Conservation (phyloP, 2,797 vertebrate genomes). For the Scomberomorus guttatus region DNA sequence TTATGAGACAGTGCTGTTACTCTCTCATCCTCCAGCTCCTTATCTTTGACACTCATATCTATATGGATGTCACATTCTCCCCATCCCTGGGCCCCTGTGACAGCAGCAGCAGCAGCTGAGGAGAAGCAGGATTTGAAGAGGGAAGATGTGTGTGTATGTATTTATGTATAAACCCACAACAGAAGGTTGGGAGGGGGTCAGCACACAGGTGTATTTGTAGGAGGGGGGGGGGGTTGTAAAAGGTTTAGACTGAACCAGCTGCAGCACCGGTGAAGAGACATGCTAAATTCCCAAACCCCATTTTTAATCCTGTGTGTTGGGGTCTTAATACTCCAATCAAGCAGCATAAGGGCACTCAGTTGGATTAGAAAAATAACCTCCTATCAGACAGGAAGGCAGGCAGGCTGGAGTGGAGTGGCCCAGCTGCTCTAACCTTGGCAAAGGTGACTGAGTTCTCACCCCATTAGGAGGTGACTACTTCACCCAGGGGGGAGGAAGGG, state of each 20-base stretch:
- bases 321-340: slow-evolving; percentile 75
- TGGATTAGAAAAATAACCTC: slow-evolving; percentile 70
- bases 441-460: slow-evolving; percentile 51
- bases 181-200: neutral
- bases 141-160: slow-evolving; percentile 5
- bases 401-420: slow-evolving; percentile 28
- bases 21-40: slow-evolving; percentile 56
- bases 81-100: slow-evolving; percentile 39
- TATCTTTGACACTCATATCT: slow-evolving; percentile 70
- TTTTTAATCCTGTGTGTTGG: slow-evolving; percentile 64
- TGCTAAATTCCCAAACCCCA: slow-evolving; percentile 64
- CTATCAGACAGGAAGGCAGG: slow-evolving; percentile 40
- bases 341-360: slow-evolving; percentile 63
- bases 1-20: slow-evolving; percentile 42
- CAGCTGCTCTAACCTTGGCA: slow-evolving; percentile 66
- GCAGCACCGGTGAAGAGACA: slow-evolving; percentile 20
- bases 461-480: slow-evolving; percentile 45
- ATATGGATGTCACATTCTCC: slow-evolving; percentile 63
- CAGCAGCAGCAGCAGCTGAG: slow-evolving; percentile 50
- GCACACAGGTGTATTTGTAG: slow-evolving; percentile 16
- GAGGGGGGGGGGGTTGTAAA: slow-evolving; percentile 13
- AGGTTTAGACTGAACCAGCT: slow-evolving; percentile 44
- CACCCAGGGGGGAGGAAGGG: slow-evolving; percentile 7
- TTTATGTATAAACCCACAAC: slow-evolving; percentile 31
- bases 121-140: slow-evolving; percentile 40